A percentile compares a stretch with the other conserved stretches of the same genome.
Evolutionary conservation across 2,113 vertebrate genomes (phyloP).

Genomic region (Puntigrus tetrazona): DNA sequence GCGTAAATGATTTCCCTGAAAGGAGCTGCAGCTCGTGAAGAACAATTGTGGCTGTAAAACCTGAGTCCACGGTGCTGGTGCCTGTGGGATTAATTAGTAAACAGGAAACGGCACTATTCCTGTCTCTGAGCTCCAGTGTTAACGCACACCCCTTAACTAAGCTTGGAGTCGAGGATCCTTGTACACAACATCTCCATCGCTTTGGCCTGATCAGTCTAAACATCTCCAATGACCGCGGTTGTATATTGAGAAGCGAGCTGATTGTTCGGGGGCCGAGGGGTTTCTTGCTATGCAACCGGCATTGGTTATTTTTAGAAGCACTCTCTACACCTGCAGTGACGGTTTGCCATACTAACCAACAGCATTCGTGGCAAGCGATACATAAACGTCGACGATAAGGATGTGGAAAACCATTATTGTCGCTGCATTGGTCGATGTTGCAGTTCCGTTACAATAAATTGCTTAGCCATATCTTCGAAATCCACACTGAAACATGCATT

Average conservation of each 20-base stretch:
- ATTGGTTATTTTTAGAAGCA: constrained; percentile 75
- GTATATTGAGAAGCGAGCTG: constrained; percentile 9
- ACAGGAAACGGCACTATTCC: constrained; percentile 46
- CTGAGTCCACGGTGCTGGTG: background rate
- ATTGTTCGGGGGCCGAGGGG: constrained; percentile 61
- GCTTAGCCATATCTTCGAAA: too few relatives aligned
- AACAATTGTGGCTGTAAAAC: constrained; percentile 15
- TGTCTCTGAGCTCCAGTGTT: constrained; percentile 24
- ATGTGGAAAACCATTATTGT: background rate
- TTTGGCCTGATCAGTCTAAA: constrained; percentile 1
- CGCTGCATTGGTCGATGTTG: background rate
- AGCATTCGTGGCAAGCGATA: background rate
- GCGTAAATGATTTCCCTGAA: background rate
- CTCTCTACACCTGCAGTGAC: constrained; percentile 53
- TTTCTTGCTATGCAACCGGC: constrained; percentile 65
- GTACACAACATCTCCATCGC: constrained; percentile 18
- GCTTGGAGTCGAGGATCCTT: constrained; percentile 32
- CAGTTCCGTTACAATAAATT: background rate
- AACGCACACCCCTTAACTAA: constrained; percentile 10
- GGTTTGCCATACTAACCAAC: constrained; percentile 41
- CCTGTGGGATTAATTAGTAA: constrained; percentile 56
- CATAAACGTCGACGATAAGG: background rate
- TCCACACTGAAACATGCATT: background rate
- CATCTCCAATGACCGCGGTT: constrained; percentile 1
- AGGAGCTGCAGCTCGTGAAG: background rate